These are phyloP conservation scores for Drosophila fuyamai DNA, from an alignment of 1,140 invertebrate species.

Conservation along the genomic window DNA sequence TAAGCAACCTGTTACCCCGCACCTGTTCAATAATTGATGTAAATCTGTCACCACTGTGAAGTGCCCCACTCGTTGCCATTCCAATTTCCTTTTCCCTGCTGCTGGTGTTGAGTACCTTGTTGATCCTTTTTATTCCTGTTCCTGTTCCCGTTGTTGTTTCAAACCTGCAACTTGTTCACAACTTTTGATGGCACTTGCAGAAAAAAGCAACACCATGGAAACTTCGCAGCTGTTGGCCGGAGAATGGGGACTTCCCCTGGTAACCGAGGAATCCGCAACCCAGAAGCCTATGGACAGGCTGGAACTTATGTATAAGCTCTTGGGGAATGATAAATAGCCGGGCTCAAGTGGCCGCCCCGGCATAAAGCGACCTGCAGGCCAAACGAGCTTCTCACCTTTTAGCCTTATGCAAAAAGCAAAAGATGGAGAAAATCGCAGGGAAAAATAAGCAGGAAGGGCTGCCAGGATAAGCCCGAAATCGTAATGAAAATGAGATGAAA, in stretches of 20 bases:
- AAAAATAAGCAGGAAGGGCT: conserved; percentile 19
- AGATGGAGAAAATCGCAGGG: conserved; percentile 8
- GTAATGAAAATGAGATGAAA: conserved; percentile 82
- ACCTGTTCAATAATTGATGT: conserved; percentile 75
- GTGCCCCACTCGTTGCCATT: conserved; percentile 63
- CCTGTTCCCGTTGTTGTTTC: conserved; percentile 36
- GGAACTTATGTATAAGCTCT: conserved; percentile 57
- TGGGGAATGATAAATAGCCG: conserved; percentile 74
- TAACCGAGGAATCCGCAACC: conserved; percentile 31
- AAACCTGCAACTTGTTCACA: conserved; percentile 68
- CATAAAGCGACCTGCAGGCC: conserved; percentile 42
- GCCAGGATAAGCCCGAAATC: conserved; percentile 52
- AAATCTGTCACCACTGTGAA: conserved; percentile 68
- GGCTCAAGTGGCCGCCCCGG: conserved; percentile 48
- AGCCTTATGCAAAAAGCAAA: conserved; percentile 29
- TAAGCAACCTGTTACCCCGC: conserved; percentile 40
- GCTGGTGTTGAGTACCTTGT: conserved; percentile 64
- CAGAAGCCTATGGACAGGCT: conserved; percentile 35
- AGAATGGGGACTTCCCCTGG: not conserved
- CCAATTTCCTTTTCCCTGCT: conserved; percentile 12
- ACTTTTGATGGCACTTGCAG: conserved; percentile 51
- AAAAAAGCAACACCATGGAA: conserved; percentile 46
- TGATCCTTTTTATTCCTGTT: conserved; percentile 53
- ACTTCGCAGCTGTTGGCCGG: conserved; percentile 46
- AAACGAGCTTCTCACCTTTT: conserved; percentile 60